Conservation (phyloP, 2,888 invertebrate genomes). For the Glyphotaelius pellucidus region DNA sequence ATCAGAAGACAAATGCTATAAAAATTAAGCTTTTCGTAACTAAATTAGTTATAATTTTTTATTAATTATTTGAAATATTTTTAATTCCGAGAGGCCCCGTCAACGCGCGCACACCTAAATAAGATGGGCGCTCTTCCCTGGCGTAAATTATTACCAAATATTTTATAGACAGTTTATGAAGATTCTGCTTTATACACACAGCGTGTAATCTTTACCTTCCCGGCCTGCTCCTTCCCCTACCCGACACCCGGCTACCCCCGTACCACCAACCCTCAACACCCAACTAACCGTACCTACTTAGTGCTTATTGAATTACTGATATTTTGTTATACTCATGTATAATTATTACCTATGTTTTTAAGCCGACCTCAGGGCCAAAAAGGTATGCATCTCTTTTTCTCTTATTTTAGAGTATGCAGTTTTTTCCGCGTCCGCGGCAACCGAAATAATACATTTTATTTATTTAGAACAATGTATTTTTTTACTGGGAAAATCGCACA, state of each 20-base stretch:
- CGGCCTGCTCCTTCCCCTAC: neutral
- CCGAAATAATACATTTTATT: too few relatives aligned
- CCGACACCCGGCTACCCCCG: neutral
- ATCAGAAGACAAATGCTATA: too few relatives aligned
- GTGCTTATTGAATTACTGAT: neutral
- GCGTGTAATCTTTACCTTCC: conserved; percentile 31
- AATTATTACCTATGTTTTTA: too few relatives aligned
- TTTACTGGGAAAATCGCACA: too few relatives aligned
- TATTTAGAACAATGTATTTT: too few relatives aligned
- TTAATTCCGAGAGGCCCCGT: neutral
- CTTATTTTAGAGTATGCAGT: too few relatives aligned
- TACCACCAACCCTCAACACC: neutral
- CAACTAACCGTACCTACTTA: neutral
- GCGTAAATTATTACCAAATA: conserved; percentile 64
- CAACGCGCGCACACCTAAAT: conserved; percentile 56
- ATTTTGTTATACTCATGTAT: neutral
- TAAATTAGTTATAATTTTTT: neutral
- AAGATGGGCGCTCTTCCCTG: conserved; percentile 61
- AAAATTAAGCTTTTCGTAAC: neutral
- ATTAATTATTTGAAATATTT: neutral
- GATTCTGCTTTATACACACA: conserved; percentile 57
- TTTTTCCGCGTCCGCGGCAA: too few relatives aligned
- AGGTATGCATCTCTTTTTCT: too few relatives aligned
- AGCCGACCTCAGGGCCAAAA: too few relatives aligned
- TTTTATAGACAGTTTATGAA: conserved; percentile 65